Base-by-base conservation (phyloP, 2,797 vertebrate species). In the Xyrichtys novacula region DNA sequence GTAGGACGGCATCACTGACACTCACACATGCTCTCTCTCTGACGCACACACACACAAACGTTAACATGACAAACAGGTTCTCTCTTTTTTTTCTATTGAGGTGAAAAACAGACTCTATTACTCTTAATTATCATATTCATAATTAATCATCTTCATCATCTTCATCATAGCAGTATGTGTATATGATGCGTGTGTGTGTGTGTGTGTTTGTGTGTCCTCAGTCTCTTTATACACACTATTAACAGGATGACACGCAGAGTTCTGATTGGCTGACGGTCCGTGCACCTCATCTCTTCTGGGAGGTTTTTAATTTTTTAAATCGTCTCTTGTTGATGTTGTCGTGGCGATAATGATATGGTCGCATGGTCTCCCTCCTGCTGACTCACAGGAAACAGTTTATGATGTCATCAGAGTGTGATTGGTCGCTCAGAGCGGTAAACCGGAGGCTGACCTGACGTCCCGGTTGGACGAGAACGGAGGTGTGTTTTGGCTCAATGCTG, bases 21-120 rank as follows among this genome's bases (percentile, higher is more conserved):
- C 60, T 43, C 74, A 39, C 44, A 20, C 55, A 38, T 40, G 0
- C 53, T 7, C 71, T 29, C 76, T 47, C 63, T 49, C 66, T 7
- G 49, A 25, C 78, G 36, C 60, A 17, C 54, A 73, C 73, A 47
- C 61, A 17, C 52, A 78, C 68, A 48, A 28, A 82, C 74, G 67
- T 73, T 59, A 69, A 87, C 68, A 86, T 84, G 84, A 91, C 85
- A 88, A 81, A 84, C 74, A 71, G 26, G 71, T 85, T 85, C 39
- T 83, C 56, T 78, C 43, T 74, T 80, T 74, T 69, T 72, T 74
- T 62, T 76, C 82, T 80, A 76, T 57, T 75, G 70, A 85, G 87
- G 81, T 90, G 89, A 90, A 90, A 91, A 91, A 89, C 85, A 86
- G 76, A 87, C 61, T 88, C 83, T 85, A 81, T 85, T 78, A 84